Conservation (phyloP, 2,797 vertebrate species). For the Pachyuromys duprasi region DNA sequence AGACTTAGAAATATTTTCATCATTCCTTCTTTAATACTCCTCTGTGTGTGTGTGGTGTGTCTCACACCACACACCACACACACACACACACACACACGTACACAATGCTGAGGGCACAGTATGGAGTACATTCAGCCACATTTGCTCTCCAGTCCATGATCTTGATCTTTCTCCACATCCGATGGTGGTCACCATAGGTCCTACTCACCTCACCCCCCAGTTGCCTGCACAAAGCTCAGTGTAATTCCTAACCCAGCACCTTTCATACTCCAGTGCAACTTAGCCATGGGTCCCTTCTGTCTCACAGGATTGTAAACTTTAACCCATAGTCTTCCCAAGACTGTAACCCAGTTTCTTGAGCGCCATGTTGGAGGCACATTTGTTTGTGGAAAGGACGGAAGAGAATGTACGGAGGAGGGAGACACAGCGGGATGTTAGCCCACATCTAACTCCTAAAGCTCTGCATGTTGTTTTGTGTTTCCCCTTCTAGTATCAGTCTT, state of each 20-base stretch:
- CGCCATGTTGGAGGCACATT: neutral
- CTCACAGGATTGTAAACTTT: neutral
- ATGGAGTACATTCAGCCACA: neutral
- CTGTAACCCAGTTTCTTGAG: neutral
- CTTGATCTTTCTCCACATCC: neutral
- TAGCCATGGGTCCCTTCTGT: neutral
- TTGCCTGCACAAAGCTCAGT: neutral
- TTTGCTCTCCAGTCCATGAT: rapidly evolving
- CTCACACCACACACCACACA: no score
- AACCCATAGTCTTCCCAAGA: neutral
- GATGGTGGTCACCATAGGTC: neutral
- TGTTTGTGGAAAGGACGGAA: neutral
- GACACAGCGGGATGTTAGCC: neutral
- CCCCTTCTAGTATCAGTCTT: neutral
- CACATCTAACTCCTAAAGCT: neutral
- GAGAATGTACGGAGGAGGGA: neutral
- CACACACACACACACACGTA: neutral
- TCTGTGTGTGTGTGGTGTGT: no score
- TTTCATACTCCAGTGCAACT: neutral
- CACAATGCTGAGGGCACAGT: neutral
- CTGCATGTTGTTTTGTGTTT: neutral
- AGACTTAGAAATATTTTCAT: slow-evolving; percentile 42
- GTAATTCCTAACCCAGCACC: neutral
- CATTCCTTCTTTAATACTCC: slow-evolving; percentile 32
- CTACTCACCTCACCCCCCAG: neutral